These are phyloP conservation scores for Cerastoderma edule DNA, from an alignment of 2,888 invertebrate species.

Conservation along the genomic window DNA sequence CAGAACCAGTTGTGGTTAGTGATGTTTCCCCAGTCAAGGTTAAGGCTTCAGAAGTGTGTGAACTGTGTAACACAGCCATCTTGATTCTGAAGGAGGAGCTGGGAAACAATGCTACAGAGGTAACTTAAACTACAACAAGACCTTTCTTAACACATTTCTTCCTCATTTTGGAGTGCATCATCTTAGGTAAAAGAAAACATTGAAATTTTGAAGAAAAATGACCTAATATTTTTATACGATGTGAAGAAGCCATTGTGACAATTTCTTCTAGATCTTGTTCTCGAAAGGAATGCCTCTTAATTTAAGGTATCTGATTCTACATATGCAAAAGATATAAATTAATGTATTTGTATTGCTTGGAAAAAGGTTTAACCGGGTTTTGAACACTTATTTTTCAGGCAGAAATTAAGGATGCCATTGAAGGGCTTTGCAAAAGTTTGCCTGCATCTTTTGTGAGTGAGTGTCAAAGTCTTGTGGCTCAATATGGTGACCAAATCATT, in stretches of 20 bases:
- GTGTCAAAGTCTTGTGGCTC: conserved; percentile 88
- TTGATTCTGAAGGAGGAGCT: conserved; percentile 6
- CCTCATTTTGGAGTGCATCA: no score
- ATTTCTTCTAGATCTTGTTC: no score
- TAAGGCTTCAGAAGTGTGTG: conserved; percentile 7
- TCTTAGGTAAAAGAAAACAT: no score
- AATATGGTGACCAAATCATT: conserved; percentile 77
- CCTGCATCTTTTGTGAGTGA: conserved; percentile 87
- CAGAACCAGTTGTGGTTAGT: neutral
- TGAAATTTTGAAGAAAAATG: no score
- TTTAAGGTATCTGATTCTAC: no score
- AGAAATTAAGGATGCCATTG: conserved; percentile 89
- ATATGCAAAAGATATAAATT: no score
- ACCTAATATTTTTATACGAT: no score
- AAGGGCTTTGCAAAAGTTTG: conserved; percentile 89
- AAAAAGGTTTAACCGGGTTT: neutral
- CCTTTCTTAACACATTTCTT: no score
- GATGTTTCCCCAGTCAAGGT: neutral
- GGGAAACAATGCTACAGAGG: conserved; percentile 37
- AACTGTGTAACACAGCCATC: conserved; percentile 28
- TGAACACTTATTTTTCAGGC: conserved; percentile 87
- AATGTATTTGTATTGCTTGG: no score
- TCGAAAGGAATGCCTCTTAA: no score
- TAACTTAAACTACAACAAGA: no score
- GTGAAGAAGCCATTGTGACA: no score